These are phyloP conservation scores for Scolanthus callimorphus DNA, from an alignment of 92 coral and sea anemone genomes.

Conservation along the genomic window DNA sequence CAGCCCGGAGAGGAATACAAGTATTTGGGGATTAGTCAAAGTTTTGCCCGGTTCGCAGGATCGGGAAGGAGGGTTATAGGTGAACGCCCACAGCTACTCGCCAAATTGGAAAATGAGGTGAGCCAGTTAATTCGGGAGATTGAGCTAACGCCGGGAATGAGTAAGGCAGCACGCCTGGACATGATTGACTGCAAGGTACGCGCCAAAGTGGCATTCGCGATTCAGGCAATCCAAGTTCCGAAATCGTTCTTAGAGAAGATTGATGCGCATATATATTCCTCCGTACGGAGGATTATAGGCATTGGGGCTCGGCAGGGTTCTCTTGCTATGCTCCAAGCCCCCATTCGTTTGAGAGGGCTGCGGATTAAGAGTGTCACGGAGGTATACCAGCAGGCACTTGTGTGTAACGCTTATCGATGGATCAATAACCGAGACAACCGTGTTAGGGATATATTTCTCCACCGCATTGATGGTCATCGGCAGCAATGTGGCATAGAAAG, in stretches of 20 bases:
- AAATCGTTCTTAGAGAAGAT: too few relatives aligned
- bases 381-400: too few relatives aligned
- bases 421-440: background rate
- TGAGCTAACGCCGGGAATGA: background rate
- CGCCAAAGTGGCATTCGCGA: too few relatives aligned
- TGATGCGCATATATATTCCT: too few relatives aligned
- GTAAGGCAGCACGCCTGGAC: background rate
- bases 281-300: too few relatives aligned
- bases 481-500: too few relatives aligned
- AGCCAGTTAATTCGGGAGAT: background rate
- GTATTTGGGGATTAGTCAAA: background rate
- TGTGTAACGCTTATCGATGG: conserved; percentile 1
- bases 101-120: background rate
- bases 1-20: background rate
- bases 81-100: background rate
- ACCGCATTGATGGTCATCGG: too few relatives aligned
- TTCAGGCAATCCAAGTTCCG: too few relatives aligned
- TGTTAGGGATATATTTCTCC: too few relatives aligned
- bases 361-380: too few relatives aligned
- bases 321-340: background rate
- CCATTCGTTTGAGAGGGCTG: too few relatives aligned
- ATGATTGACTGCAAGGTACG: background rate
- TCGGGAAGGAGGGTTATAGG: background rate
- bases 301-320: background rate
- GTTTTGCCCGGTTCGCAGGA: background rate